These are phyloP conservation scores for Diglossa brunneiventris DNA, from an alignment of 2,113 vertebrate species.

Conservation along the genomic window DNA sequence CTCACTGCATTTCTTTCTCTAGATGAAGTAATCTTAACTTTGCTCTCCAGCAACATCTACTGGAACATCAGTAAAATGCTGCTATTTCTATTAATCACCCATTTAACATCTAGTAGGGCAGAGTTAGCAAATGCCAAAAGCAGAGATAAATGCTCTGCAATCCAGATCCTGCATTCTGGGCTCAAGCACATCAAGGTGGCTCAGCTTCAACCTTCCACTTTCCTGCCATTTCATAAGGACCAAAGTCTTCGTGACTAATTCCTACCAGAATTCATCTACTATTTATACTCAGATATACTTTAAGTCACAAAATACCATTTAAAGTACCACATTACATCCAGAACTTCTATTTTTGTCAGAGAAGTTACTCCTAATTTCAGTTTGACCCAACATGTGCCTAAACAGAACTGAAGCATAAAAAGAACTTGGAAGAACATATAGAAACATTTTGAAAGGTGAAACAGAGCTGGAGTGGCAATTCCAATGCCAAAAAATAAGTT, in stretches of 20 bases:
- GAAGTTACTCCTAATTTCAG: background rate
- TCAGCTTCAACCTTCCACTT: background rate
- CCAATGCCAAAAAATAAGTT: background rate
- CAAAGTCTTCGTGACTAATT: background rate
- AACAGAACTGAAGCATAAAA: background rate
- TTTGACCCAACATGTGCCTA: background rate
- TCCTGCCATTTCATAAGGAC: background rate
- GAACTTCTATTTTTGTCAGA: background rate
- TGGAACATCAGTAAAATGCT: slow-evolving; percentile 81
- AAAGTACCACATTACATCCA: background rate
- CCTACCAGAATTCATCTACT: background rate
- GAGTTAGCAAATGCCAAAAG: slow-evolving; percentile 63
- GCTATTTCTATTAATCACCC: slow-evolving; percentile 74
- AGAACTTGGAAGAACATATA: background rate
- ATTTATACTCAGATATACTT: background rate
- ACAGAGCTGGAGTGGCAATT: background rate
- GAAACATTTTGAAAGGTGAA: background rate
- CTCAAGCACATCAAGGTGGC: background rate
- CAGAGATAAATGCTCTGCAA: background rate
- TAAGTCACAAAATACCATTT: background rate
- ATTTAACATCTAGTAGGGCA: slow-evolving; percentile 66
- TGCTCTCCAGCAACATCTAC: slow-evolving; percentile 87
- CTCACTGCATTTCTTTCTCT: slow-evolving; percentile 58
- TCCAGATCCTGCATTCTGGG: background rate
- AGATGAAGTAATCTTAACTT: slow-evolving; percentile 71